Percentiles rank a stretch among this genome's conserved stretches.
Conservation (phyloP, 2,797 vertebrate genomes). For the Myotis daubentonii region DNA sequence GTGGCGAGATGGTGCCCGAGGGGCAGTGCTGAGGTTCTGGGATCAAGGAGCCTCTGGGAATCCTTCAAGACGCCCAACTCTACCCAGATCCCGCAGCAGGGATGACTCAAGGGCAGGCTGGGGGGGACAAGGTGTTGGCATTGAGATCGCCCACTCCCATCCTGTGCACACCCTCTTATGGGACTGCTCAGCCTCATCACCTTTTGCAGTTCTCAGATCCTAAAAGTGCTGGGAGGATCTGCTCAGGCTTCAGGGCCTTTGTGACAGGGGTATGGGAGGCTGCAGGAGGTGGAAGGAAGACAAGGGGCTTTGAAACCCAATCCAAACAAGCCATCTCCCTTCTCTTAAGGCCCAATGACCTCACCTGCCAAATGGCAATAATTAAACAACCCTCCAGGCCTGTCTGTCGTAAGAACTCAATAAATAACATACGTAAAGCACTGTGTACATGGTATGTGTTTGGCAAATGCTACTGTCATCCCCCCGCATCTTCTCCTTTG, state of each 20-base stretch:
- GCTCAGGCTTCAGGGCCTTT: not conserved
- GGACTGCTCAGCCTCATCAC: not conserved
- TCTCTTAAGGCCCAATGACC: not conserved
- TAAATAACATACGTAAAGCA: not conserved
- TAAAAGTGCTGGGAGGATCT: not conserved
- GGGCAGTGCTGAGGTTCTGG: not conserved
- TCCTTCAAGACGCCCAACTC: not conserved
- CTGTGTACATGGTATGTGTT: fast-evolving
- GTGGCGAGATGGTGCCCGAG: fast-evolving
- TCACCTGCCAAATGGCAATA: not conserved
- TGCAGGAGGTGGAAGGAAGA: not conserved
- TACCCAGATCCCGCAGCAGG: not conserved
- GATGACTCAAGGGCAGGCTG: not conserved
- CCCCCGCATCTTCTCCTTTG: not conserved
- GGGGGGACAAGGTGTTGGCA: not conserved
- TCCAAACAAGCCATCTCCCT: not conserved
- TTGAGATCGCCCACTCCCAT: not conserved
- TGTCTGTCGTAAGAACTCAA: not conserved
- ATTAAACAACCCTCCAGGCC: not conserved
- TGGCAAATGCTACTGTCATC: not conserved
- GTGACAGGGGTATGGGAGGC: not conserved
- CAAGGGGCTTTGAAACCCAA: not conserved
- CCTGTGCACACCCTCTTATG: not conserved
- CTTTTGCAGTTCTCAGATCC: not conserved
- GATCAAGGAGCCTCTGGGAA: not conserved